Evolutionary conservation across 2,888 invertebrate genomes (phyloP), one percentile per base, ranked within the genome.

Genomic region (Lathronympha strigana): DNA sequence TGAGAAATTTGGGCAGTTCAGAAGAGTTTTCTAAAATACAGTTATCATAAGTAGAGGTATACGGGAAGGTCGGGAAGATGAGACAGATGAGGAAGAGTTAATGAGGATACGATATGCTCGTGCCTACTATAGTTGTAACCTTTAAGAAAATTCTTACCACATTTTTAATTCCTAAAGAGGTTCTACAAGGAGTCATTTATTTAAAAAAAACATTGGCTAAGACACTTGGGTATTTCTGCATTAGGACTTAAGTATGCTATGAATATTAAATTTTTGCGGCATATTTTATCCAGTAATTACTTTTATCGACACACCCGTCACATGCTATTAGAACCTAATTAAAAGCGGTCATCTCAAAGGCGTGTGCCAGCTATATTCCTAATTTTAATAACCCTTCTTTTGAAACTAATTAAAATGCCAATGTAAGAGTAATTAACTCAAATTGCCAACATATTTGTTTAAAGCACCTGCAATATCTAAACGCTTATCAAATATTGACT

Each of bases 401-500:
- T 61, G 31, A 50, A 43, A 25, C 15, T 40, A 63, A 63, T 53
- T 54, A 49, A 58, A 64, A 50, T 66, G 28, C 50, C 53, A 40
- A 38, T 43, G 40, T 19, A 33, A 58, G 8, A 40, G 45, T 31
- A 61, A 61, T 66, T 66, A 61, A 21, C 9, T 49, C 21, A 28
- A 47, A 53, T 49, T 57, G 36, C 54, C 21, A 40, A 31, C 55
- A 28, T 33, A n/a, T 33, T 53, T 4, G 19, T 53, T 60, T 45
- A 15, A 62, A 43, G 61, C 66, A 69, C 62, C 66, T 68, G 69
- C 57, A 47, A 66, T 19, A 21, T 58, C 51, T 38, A 31, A 47
- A 21, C 38, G 51, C 45, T 71, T 55, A 67, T 49, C 66, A 76
- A 79, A 78, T 75, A 76, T 80, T 78, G 74, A 80, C 78, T 72